Conservation (phyloP, 2,797 vertebrate genomes). For the Vultur gryphus region DNA sequence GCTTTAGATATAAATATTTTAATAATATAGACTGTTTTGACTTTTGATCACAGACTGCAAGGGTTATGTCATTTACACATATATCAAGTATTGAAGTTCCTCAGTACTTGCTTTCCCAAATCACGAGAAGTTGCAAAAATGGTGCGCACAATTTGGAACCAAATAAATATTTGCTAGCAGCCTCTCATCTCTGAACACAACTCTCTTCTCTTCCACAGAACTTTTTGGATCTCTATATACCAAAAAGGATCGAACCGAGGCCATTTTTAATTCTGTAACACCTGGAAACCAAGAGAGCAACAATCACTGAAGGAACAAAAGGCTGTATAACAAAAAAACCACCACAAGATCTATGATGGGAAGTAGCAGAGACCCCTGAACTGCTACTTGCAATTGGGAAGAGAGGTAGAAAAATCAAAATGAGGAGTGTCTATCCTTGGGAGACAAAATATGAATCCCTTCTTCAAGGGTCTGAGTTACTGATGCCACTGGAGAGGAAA, state of each 20-base stretch:
- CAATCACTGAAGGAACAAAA: not conserved
- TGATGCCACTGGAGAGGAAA: not conserved
- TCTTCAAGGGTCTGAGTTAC: not conserved
- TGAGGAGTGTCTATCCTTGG: accelerated
- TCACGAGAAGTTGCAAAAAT: not conserved
- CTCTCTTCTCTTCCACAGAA: not conserved
- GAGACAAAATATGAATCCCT: not conserved
- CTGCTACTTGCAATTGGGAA: not conserved
- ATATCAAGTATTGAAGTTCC: not conserved
- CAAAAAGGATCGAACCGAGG: not conserved
- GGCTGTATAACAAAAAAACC: not conserved
- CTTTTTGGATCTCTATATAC: not conserved
- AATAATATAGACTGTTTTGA: not conserved
- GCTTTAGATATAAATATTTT: not conserved
- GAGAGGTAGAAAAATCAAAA: not conserved
- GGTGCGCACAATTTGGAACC: accelerated
- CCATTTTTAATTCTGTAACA: not conserved
- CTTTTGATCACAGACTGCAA: not conserved
- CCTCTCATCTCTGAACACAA: not conserved
- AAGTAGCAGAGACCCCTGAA: not conserved
- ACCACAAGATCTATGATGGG: not conserved
- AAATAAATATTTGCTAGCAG: not conserved
- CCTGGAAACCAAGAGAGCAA: not conserved
- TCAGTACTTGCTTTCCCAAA: not conserved
- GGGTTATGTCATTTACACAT: not conserved